These are phyloP conservation scores for Helicolenus hilgendorfi DNA, from an alignment of 2,797 vertebrate genomes.

Conservation along the genomic window DNA sequence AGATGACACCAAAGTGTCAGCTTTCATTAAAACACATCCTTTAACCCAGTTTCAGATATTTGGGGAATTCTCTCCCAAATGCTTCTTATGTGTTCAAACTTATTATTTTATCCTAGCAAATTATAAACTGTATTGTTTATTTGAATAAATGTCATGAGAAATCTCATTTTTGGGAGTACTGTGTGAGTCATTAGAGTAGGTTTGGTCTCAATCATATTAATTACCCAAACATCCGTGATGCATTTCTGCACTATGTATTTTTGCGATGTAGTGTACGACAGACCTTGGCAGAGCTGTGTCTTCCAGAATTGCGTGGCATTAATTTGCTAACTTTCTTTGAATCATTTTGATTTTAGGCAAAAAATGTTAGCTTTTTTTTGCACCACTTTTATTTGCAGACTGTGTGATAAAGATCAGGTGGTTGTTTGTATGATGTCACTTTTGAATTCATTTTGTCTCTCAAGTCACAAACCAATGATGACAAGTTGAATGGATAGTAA, in stretches of 20 bases:
- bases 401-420: constrained; percentile 54
- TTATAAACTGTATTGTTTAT: constrained; percentile 91
- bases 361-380: constrained; percentile 46
- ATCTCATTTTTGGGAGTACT: constrained; percentile 85
- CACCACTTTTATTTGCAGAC: constrained; percentile 56
- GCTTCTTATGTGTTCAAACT: constrained; percentile 87
- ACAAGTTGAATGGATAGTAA: constrained; percentile 54
- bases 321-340: constrained; percentile 51
- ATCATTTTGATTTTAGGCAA: constrained; percentile 26
- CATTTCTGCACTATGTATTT: constrained; percentile 72
- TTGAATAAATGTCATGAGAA: constrained; percentile 91
- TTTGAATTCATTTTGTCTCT: constrained; percentile 52
- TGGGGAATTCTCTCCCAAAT: constrained; percentile 82
- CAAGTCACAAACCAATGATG: constrained; percentile 60
- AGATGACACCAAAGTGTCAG: constrained; percentile 86
- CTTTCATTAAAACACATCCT: constrained; percentile 81
- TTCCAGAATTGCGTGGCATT: constrained; percentile 70
- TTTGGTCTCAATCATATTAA: constrained; percentile 67
- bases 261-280: constrained; percentile 68
- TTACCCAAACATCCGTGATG: constrained; percentile 72
- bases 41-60: constrained; percentile 81
- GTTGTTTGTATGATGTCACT: constrained; percentile 63
- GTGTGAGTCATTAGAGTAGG: constrained; percentile 88
- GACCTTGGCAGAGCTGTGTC: constrained; percentile 74
- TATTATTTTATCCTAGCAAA: constrained; percentile 89